A percentile compares a stretch with the other conserved stretches of the same genome.
phyloP scores from a whole-genome alignment of 1,140 invertebrate genomes.

The Diprion similis region DNA sequence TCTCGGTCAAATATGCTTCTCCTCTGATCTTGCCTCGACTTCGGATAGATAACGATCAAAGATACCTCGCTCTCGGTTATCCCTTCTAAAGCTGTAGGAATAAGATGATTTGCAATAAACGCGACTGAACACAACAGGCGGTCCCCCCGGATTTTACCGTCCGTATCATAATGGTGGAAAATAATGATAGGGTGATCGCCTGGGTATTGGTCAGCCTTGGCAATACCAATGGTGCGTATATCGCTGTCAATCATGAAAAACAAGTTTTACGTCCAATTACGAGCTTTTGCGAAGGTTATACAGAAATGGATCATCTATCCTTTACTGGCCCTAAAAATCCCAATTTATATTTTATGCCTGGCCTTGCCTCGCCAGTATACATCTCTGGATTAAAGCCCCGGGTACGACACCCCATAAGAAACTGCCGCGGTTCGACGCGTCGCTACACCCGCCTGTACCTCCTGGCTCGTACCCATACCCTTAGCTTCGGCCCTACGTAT shows the following conservation, averaged over 20 bases:
- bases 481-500: neutral
- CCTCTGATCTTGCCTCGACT: too few species aligned
- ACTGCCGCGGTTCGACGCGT: slow-evolving; percentile 6
- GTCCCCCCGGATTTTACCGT: neutral
- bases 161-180: neutral
- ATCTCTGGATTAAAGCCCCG: neutral
- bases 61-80: neutral
- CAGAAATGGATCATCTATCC: slow-evolving; percentile 25
- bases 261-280: slow-evolving; percentile 41
- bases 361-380: neutral
- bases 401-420: neutral
- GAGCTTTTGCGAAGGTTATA: slow-evolving; percentile 3
- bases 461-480: neutral
- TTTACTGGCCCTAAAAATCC: slow-evolving; percentile 37
- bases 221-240: neutral
- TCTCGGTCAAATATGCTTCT: too few species aligned
- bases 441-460: neutral
- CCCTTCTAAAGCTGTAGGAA: neutral
- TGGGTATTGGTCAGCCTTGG: neutral
- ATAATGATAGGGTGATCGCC: neutral
- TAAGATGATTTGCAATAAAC: slow-evolving; percentile 1
- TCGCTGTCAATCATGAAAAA: slow-evolving; percentile 36
- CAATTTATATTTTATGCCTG: slow-evolving; percentile 30
- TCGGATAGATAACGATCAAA: neutral
- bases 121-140: neutral